A percentile compares a stretch with the other conserved stretches of the same genome.
phyloP scores from a whole-genome alignment of 2,888 invertebrate species.

The Eristalis arbustorum region DNA sequence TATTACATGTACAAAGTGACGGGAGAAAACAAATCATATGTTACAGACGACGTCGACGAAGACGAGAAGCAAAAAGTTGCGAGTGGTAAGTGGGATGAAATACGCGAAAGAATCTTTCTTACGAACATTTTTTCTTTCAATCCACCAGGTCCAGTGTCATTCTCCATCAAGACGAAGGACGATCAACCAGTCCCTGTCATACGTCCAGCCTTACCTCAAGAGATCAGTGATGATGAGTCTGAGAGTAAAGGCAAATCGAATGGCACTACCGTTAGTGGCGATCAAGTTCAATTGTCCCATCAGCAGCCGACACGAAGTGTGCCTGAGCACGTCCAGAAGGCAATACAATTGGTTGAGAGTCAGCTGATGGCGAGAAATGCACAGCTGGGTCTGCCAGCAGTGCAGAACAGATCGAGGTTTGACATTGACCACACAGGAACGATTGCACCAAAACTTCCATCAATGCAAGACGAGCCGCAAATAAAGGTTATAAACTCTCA shows the following conservation, averaged over 20 bases:
- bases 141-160: slow-evolving; percentile 86
- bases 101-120: not conserved
- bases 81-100: slow-evolving; percentile 27
- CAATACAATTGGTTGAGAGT: slow-evolving; percentile 78
- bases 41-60: slow-evolving; percentile 76
- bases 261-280: slow-evolving; percentile 11
- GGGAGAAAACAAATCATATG: slow-evolving; percentile 72
- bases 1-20: slow-evolving; percentile 88
- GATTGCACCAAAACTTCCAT: slow-evolving; percentile 46
- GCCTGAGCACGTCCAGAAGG: slow-evolving; percentile 78
- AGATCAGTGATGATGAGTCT: slow-evolving; percentile 87
- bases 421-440: slow-evolving; percentile 71
- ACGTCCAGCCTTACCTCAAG: slow-evolving; percentile 88
- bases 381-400: slow-evolving; percentile 71
- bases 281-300: slow-evolving; percentile 44
- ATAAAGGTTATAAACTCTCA: slow-evolving; percentile 66
- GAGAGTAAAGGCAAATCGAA: slow-evolving; percentile 70
- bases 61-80: slow-evolving; percentile 77
- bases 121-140: not conserved
- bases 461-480: slow-evolving; percentile 69
- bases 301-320: slow-evolving; percentile 66
- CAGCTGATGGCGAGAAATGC: slow-evolving; percentile 77
- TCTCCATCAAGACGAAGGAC: slow-evolving; percentile 91
- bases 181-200: slow-evolving; percentile 83
- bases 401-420: slow-evolving; percentile 64